A percentile compares a stretch with the other conserved stretches of the same genome.
phyloP scores from a whole-genome alignment of 2,888 invertebrate genomes.

The Linnaemya vulpina region DNA sequence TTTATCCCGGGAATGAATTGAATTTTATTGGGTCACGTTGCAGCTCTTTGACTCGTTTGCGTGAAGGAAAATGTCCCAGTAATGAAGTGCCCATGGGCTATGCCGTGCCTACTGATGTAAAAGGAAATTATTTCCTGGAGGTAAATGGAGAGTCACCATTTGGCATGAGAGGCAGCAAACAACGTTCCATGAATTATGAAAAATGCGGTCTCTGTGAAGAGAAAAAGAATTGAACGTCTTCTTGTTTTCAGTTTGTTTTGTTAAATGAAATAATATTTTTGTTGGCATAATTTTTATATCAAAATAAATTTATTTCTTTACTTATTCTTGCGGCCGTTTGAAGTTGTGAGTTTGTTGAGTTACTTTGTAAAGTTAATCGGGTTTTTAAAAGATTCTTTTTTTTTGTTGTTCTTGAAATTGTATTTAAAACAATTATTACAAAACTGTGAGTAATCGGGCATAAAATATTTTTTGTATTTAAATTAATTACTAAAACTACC shows the following conservation, averaged over 20 bases:
- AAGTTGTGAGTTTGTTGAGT: background rate
- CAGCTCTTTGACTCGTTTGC: slow-evolving; percentile 77
- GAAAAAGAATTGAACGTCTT: slow-evolving; percentile 6
- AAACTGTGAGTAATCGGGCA: too few species aligned
- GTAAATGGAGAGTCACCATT: slow-evolving; percentile 77
- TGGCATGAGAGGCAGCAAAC: slow-evolving; percentile 74
- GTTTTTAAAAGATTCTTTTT: background rate
- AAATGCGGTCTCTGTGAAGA: slow-evolving; percentile 48
- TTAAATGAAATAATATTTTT: background rate
- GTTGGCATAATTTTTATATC: background rate
- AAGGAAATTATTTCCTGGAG: slow-evolving; percentile 81
- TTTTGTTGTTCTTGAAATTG: background rate
- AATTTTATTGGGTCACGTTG: slow-evolving; percentile 80
- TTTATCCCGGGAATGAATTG: slow-evolving; percentile 81
- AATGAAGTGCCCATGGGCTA: slow-evolving; percentile 79
- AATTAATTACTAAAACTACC: background rate
- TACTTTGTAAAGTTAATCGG: background rate
- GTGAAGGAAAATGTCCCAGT: slow-evolving; percentile 77
- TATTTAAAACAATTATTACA: background rate
- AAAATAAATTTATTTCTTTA: background rate
- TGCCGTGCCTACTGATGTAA: slow-evolving; percentile 75
- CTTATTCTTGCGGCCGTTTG: background rate
- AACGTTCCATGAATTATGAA: slow-evolving; percentile 26
- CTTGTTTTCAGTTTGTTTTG: background rate
- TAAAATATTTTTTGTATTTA: too few species aligned